Conservation (phyloP, 2,113 vertebrate species). For the Lepus americanus region DNA sequence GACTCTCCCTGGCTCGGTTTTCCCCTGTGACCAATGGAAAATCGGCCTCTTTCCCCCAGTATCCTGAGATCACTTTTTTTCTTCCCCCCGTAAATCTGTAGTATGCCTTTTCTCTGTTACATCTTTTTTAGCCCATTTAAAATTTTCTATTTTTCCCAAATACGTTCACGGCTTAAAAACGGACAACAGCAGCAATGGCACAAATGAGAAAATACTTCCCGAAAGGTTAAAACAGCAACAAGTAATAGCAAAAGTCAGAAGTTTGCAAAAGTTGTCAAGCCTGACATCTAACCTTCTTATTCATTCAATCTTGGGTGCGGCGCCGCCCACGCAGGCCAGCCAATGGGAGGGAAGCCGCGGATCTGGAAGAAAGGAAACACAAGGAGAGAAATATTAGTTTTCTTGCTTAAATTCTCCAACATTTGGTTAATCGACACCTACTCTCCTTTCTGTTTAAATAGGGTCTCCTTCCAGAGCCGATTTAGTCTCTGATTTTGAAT, state of each 20-base stretch:
- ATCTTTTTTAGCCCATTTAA: not conserved
- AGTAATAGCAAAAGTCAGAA: not conserved
- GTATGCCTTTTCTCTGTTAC: not conserved
- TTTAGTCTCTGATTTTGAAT: conserved; percentile 67
- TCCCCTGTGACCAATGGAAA: not conserved
- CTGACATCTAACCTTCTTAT: conserved; percentile 76
- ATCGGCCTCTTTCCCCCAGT: not conserved
- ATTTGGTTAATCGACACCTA: conserved; percentile 64
- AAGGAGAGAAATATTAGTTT: conserved; percentile 61
- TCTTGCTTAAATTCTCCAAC: conserved; percentile 25
- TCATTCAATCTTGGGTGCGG: conserved; percentile 67
- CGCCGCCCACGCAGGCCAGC: conserved; percentile 56
- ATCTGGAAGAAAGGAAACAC: conserved; percentile 76
- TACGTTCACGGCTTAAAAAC: conserved; percentile 1
- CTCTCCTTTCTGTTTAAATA: conserved; percentile 63
- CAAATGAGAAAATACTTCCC: not conserved
- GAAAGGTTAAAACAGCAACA: not conserved
- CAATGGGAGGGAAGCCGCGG: conserved; percentile 7
- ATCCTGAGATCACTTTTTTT: not conserved
- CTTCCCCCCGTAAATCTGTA: not conserved
- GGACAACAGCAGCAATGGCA: not conserved
- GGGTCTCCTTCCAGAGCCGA: conserved; percentile 62
- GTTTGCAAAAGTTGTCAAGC: conserved; percentile 21
- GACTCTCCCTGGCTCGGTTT: not conserved
- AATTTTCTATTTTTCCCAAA: not conserved